Conservation (phyloP, 2,113 vertebrate genomes). For the Oriolus oriolus region DNA sequence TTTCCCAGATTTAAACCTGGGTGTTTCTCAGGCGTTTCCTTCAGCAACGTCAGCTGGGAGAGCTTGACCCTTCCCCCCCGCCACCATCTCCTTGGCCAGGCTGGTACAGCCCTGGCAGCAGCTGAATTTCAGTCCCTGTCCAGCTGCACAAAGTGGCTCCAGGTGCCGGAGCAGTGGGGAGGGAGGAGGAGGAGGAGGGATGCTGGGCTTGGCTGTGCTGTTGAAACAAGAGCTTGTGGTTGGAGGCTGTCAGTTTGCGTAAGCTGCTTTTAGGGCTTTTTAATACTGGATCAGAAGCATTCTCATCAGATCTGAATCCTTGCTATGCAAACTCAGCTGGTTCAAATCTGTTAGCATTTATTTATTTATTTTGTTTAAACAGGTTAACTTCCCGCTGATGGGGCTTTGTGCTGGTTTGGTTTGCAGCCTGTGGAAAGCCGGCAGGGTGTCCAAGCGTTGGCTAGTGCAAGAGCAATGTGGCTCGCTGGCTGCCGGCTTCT, state of each 20-base stretch:
- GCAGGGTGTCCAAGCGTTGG: background rate
- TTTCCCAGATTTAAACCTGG: fast-evolving
- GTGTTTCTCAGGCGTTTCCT: background rate
- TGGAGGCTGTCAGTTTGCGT: background rate
- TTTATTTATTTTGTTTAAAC: background rate
- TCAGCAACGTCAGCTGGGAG: background rate
- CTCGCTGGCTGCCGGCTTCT: background rate
- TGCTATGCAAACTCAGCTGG: background rate
- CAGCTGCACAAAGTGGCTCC: background rate
- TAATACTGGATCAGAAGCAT: background rate
- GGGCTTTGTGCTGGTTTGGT: background rate
- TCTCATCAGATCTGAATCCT: background rate
- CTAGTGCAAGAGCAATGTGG: background rate
- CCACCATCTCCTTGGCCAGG: fast-evolving
- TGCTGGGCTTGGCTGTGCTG: background rate
- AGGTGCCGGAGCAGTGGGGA: background rate
- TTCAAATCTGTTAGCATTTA: background rate
- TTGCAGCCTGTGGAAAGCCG: background rate
- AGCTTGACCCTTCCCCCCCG: fast-evolving
- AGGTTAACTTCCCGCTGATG: background rate
- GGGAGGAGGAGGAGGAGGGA: background rate
- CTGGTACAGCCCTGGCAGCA: background rate
- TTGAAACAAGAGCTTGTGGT: background rate
- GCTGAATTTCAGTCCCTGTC: background rate
- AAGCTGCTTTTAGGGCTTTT: background rate